phyloP scores from a whole-genome alignment of 2,797 vertebrate genomes.

The Aldrovandia affinis region DNA sequence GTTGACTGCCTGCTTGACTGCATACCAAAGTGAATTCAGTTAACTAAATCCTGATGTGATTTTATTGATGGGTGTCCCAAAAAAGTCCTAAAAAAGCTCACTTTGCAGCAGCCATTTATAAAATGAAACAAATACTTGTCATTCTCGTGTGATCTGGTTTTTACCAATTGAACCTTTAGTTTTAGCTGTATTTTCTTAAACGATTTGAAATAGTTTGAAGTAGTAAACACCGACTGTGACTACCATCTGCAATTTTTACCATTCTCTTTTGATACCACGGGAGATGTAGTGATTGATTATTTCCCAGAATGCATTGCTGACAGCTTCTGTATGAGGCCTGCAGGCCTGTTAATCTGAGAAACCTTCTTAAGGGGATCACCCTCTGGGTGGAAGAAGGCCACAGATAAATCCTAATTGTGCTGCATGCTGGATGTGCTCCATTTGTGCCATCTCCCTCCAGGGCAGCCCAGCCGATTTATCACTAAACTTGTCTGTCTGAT shows the following conservation, averaged over 20 bases:
- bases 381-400: background rate
- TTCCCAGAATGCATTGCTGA: background rate
- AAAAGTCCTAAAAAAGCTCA: too few relatives aligned
- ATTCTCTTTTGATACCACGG: background rate
- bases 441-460: background rate
- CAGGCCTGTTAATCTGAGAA: background rate
- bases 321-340: background rate
- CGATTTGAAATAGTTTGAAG: background rate
- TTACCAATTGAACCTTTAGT: background rate
- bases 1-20: too few relatives aligned
- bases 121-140: too few relatives aligned
- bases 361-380: background rate
- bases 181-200: background rate
- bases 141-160: background rate
- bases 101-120: background rate
- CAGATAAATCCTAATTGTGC: slow-evolving; percentile 7
- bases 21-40: background rate
- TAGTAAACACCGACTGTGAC: background rate
- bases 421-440: background rate
- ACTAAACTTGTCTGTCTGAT: background rate
- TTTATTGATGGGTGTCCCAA: too few relatives aligned
- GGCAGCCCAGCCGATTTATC: background rate
- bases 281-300: background rate
- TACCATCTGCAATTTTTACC: background rate
- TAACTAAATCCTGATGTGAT: too few relatives aligned